Evolutionary conservation across 2,113 vertebrate genomes (phyloP).

Genomic region (Dunckerocampus dactyliophorus): DNA sequence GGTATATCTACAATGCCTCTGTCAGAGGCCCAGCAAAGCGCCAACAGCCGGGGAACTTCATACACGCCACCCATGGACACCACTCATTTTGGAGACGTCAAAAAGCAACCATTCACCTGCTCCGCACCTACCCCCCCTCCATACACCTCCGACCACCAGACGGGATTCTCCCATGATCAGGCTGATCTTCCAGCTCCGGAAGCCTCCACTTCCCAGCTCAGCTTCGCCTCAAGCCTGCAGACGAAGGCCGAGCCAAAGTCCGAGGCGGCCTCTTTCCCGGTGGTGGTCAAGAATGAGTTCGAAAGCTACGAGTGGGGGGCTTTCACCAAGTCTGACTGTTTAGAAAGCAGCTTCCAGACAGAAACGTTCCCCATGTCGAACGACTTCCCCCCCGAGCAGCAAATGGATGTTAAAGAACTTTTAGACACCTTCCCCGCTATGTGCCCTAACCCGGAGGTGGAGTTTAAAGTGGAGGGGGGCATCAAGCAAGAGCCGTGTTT

Average conservation of each 20-base stretch:
- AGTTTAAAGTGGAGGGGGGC: slow-evolving; percentile 74
- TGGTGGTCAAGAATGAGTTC: slow-evolving; percentile 82
- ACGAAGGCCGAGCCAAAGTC: slow-evolving; percentile 78
- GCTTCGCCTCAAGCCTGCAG: slow-evolving; percentile 74
- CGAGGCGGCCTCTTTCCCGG: slow-evolving; percentile 80
- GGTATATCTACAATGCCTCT: slow-evolving; percentile 86
- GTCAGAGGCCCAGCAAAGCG: slow-evolving; percentile 76
- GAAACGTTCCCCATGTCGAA: slow-evolving; percentile 77
- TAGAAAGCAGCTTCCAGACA: slow-evolving; percentile 73
- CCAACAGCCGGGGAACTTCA: slow-evolving; percentile 62
- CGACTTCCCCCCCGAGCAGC: slow-evolving; percentile 73
- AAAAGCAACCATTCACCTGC: slow-evolving; percentile 68
- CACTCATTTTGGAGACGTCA: slow-evolving; percentile 70
- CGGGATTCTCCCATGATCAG: slow-evolving; percentile 48
- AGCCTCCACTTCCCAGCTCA: slow-evolving; percentile 59
- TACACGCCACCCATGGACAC: slow-evolving; percentile 65
- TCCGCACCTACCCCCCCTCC: slow-evolving; percentile 54
- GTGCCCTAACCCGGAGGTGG: slow-evolving; percentile 70
- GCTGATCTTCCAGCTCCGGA: slow-evolving; percentile 63
- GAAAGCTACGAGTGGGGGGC: slow-evolving; percentile 86
- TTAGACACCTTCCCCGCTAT: slow-evolving; percentile 74
- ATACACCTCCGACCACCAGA: slow-evolving; percentile 71
- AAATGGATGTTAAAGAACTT: slow-evolving; percentile 78
- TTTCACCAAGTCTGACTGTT: slow-evolving; percentile 73
- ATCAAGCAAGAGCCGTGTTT: slow-evolving; percentile 78